A percentile compares a stretch with the other conserved stretches of the same genome.
Evolutionary conservation across 2,888 invertebrate species (phyloP).

Genomic region (Drepana falcataria): DNA sequence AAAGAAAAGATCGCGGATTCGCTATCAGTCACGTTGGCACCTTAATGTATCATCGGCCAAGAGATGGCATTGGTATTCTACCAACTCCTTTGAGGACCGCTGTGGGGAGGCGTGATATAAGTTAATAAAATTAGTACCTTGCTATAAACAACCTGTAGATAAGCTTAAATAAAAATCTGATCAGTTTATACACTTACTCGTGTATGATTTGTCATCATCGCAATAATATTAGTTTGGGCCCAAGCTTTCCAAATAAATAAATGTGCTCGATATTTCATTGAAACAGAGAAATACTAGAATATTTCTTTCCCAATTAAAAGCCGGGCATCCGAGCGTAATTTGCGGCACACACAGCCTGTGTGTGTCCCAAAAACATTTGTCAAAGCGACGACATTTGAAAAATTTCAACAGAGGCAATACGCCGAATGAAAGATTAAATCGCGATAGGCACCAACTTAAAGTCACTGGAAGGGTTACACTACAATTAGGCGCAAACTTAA

Average conservation of each 20-base stretch:
- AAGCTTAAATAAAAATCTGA: too few relatives aligned
- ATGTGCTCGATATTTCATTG: not conserved
- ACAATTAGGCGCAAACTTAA: not conserved
- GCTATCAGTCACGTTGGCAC: too few relatives aligned
- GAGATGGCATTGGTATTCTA: too few relatives aligned
- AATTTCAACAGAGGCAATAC: slow-evolving; percentile 57
- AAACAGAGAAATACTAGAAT: slow-evolving; percentile 9
- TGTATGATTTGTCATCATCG: not conserved
- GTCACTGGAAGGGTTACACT: slow-evolving; percentile 19
- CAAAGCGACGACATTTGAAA: slow-evolving; percentile 54
- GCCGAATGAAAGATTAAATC: slow-evolving; percentile 64
- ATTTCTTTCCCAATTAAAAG: slow-evolving; percentile 43
- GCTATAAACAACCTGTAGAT: too few relatives aligned
- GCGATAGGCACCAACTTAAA: slow-evolving; percentile 17
- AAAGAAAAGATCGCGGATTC: too few relatives aligned
- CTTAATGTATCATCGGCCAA: too few relatives aligned
- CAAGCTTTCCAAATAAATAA: not conserved
- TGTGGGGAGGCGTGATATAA: too few relatives aligned
- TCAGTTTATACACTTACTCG: too few relatives aligned
- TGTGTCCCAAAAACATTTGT: slow-evolving; percentile 55
- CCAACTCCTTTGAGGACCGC: too few relatives aligned
- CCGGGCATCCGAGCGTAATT: slow-evolving; percentile 32
- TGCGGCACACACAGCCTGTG: slow-evolving; percentile 22
- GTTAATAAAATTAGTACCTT: too few relatives aligned
- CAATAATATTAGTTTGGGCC: not conserved